Evolutionary conservation across 2,113 vertebrate species (phyloP).

Genomic region (Odocoileus hemionus): DNA sequence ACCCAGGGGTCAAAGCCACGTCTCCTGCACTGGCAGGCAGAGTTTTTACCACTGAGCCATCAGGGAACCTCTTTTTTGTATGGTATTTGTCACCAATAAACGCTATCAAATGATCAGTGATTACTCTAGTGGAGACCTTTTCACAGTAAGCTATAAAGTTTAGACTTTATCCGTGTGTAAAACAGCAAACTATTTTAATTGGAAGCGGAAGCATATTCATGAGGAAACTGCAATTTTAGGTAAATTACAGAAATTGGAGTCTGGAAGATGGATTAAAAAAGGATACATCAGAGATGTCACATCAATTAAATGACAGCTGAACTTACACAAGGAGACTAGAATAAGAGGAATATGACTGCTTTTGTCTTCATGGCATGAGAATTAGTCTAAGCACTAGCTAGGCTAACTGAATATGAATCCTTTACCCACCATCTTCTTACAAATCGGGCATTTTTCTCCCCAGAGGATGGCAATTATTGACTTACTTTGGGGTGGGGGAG

Average conservation of each 20-base stretch:
- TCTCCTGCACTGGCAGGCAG: background rate
- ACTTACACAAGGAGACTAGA: background rate
- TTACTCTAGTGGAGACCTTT: background rate
- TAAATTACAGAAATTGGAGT: background rate
- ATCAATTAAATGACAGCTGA: background rate
- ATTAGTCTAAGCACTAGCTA: background rate
- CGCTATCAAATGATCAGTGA: too few relatives aligned
- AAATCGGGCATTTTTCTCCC: background rate
- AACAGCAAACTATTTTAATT: background rate
- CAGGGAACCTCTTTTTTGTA: background rate
- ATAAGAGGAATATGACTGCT: background rate
- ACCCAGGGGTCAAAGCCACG: background rate
- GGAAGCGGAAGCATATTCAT: background rate
- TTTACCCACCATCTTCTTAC: background rate
- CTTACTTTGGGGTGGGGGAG: background rate
- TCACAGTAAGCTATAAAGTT: background rate
- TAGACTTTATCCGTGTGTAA: background rate
- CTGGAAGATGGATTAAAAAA: background rate
- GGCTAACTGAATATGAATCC: background rate
- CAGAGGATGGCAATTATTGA: background rate
- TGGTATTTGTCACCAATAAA: background rate
- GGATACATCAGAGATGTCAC: background rate
- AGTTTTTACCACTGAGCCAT: background rate
- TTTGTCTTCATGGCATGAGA: background rate
- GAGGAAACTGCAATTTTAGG: background rate